These are phyloP conservation scores for Sebastes diaconus DNA, from an alignment of 2,797 vertebrate genomes.

Conservation along the genomic window DNA sequence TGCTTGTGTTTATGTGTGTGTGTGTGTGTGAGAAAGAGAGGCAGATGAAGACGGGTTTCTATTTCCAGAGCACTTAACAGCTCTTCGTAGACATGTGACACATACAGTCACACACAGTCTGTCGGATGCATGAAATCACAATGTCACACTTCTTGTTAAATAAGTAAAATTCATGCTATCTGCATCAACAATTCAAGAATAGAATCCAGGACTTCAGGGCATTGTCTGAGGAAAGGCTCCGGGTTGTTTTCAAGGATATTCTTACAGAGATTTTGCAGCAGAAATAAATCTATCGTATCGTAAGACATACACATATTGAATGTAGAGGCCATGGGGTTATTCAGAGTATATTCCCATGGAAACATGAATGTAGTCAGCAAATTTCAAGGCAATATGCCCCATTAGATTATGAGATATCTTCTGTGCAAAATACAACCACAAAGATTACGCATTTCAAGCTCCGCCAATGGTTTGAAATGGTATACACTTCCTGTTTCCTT, in stretches of 20 bases:
- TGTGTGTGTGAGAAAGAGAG: neutral
- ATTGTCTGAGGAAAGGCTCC: neutral
- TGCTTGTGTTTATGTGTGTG: neutral
- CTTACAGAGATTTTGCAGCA: neutral
- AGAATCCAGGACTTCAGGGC: neutral
- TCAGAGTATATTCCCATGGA: neutral
- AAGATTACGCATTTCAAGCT: no score
- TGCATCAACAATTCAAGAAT: conserved; percentile 1
- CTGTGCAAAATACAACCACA: neutral
- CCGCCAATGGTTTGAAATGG: no score
- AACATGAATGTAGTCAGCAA: neutral
- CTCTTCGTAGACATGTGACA: conserved; percentile 36
- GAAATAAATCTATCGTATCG: no score
- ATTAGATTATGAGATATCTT: neutral
- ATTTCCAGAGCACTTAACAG: conserved; percentile 43
- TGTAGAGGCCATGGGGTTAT: neutral
- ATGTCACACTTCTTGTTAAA: conserved; percentile 47
- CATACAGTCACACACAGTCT: conserved; percentile 13
- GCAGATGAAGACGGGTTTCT: conserved; percentile 14
- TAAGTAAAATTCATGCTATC: conserved; percentile 5
- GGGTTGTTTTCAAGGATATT: neutral
- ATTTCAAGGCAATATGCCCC: neutral
- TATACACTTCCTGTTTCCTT: no score
- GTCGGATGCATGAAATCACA: conserved; percentile 38
- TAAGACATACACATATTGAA: neutral